Conservation (phyloP, 2,888 invertebrate species). For the Eristalis arbustorum region DNA sequence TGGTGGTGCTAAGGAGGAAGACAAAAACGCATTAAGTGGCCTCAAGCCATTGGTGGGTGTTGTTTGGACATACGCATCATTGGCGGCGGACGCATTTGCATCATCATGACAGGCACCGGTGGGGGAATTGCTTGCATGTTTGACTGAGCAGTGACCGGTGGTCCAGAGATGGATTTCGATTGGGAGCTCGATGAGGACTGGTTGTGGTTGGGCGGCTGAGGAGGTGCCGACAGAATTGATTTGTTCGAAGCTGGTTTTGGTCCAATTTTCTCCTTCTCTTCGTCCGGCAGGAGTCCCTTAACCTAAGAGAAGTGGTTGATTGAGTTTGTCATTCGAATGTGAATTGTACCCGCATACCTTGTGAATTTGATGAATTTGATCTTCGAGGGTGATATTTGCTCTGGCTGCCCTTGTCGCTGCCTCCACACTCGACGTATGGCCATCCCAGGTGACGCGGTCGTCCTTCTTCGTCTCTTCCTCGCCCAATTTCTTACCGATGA, state of each 20-base stretch:
- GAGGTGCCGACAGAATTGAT: slow-evolving; percentile 76
- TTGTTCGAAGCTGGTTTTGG: slow-evolving; percentile 87
- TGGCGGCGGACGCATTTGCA: slow-evolving; percentile 79
- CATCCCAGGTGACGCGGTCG: slow-evolving; percentile 98
- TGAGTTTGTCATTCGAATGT: background rate
- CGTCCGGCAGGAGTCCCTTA: slow-evolving; percentile 95
- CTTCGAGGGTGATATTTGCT: slow-evolving; percentile 96
- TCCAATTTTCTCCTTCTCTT: slow-evolving; percentile 98
- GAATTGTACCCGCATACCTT: slow-evolving; percentile 82
- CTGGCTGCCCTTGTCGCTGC: slow-evolving; percentile 96
- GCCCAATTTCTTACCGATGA: slow-evolving; percentile 98
- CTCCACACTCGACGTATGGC: slow-evolving; percentile 97
- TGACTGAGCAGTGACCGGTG: slow-evolving; percentile 72
- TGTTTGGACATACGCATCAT: slow-evolving; percentile 78
- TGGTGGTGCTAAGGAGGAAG: slow-evolving; percentile 79
- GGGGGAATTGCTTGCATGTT: slow-evolving; percentile 75
- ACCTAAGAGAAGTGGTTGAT: slow-evolving; percentile 77
- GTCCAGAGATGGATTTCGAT: slow-evolving; percentile 73
- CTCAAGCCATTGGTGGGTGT: background rate
- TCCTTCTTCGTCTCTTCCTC: slow-evolving; percentile 92
- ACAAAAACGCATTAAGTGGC: background rate
- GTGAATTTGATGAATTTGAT: slow-evolving; percentile 98
- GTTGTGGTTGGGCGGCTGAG: slow-evolving; percentile 76
- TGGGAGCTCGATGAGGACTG: slow-evolving; percentile 67
- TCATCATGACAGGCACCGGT: slow-evolving; percentile 79